Conservation (phyloP, 1,140 invertebrate genomes). For the Wiebesia pumilae region DNA sequence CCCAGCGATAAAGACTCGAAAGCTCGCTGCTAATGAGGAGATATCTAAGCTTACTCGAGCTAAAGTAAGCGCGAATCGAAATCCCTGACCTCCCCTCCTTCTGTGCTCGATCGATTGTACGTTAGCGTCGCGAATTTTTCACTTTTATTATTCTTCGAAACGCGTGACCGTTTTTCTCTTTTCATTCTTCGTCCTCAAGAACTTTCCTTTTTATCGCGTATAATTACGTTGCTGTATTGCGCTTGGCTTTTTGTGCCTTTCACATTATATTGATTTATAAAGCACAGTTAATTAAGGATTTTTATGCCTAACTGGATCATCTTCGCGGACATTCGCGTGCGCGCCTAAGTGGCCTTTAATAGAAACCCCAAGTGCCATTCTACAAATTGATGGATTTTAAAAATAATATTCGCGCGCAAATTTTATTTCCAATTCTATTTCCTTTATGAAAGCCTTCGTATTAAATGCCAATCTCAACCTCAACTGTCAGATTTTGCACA, state of each 20-base stretch:
- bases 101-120: conserved; percentile 30
- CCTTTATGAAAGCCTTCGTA: too few relatives aligned
- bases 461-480: too few relatives aligned
- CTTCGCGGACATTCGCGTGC: background rate
- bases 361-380: background rate
- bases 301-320: background rate
- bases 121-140: conserved; percentile 24
- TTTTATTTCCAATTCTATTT: too few relatives aligned
- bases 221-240: conserved; percentile 4
- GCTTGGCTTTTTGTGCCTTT: background rate
- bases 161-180: background rate
- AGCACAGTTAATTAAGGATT: background rate
- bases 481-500: too few relatives aligned
- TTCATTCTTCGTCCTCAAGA: too few relatives aligned
- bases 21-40: conserved; percentile 38
- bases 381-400: background rate
- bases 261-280: conserved; percentile 14
- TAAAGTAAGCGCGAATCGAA: background rate
- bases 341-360: background rate
- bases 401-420: too few relatives aligned
- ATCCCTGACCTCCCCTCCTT: background rate
- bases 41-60: background rate
- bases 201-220: conserved; percentile 8
- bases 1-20: background rate
- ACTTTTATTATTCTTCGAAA: conserved; percentile 11